Evolutionary conservation across 2,888 invertebrate species (phyloP).

Genomic region (Sisyra nigra): DNA sequence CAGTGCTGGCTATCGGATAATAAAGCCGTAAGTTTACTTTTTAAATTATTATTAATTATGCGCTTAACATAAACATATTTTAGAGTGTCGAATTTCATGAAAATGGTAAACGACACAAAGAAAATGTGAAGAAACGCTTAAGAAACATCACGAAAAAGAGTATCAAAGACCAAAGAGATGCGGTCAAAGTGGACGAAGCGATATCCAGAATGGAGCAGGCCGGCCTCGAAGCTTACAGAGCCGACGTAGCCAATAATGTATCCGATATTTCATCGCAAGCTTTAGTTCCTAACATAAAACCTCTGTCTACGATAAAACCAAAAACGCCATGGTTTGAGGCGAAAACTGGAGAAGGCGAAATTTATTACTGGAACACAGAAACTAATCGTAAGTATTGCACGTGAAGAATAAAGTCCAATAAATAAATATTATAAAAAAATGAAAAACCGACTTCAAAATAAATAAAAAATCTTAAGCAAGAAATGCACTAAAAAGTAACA

Average conservation of each 20-base stretch:
- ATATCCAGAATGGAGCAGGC: constrained; percentile 82
- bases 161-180: constrained; percentile 59
- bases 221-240: constrained; percentile 73
- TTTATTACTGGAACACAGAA: constrained; percentile 75
- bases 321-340: constrained; percentile 62
- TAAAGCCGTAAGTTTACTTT: constrained; percentile 57
- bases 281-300: constrained; percentile 18
- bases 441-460: no score
- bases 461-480: no score
- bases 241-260: constrained; percentile 55
- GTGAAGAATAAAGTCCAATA: no score
- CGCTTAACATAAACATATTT: constrained; percentile 17
- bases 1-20: constrained; percentile 98
- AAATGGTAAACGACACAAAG: constrained; percentile 80
- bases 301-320: constrained; percentile 13
- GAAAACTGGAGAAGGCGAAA: constrained; percentile 54
- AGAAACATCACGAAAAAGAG: constrained; percentile 73
- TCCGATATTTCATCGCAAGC: constrained; percentile 43
- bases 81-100: constrained; percentile 92
- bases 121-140: constrained; percentile 76
- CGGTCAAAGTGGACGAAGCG: constrained; percentile 60
- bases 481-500: no score
- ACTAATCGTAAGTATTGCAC: constrained; percentile 54
- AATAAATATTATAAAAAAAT: no score
- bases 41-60: constrained; percentile 1